Evolutionary conservation across 2,113 vertebrate species (phyloP).

Genomic region (Patagioenas fasciata): DNA sequence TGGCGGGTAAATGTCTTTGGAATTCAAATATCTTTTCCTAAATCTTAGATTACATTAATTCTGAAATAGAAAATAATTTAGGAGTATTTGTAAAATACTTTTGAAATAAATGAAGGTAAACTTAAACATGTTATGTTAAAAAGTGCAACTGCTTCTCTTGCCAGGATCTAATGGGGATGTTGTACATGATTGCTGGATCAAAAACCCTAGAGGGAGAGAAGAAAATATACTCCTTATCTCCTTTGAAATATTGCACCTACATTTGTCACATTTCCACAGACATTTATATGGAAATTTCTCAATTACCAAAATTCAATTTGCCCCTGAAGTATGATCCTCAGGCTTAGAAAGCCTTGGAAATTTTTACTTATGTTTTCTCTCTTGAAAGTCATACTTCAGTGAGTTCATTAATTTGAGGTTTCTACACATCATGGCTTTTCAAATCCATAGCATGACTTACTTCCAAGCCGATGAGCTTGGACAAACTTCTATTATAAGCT

Average conservation of each 20-base stretch:
- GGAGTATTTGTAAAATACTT: background rate
- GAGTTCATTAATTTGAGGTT: background rate
- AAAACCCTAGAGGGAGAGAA: background rate
- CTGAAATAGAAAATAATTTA: background rate
- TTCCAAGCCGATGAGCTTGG: background rate
- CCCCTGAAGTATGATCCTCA: background rate
- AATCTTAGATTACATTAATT: background rate
- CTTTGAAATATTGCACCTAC: background rate
- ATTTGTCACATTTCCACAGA: background rate
- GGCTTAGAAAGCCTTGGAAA: background rate
- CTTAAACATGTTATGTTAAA: background rate
- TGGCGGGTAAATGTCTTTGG: background rate
- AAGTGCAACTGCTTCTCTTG: background rate
- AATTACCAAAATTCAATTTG: background rate
- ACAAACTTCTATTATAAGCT: background rate
- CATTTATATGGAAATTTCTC: conserved; percentile 4
- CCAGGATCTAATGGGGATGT: background rate
- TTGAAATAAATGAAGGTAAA: background rate
- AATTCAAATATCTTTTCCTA: background rate
- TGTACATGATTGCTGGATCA: background rate
- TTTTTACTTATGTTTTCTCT: background rate
- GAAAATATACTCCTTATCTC: background rate
- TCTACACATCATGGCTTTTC: background rate
- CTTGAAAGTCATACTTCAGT: background rate
- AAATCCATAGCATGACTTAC: background rate